Percentiles rank a stretch among this genome's conserved stretches.
Conservation (phyloP, 2,888 invertebrate species). For the Andrena fulva region DNA sequence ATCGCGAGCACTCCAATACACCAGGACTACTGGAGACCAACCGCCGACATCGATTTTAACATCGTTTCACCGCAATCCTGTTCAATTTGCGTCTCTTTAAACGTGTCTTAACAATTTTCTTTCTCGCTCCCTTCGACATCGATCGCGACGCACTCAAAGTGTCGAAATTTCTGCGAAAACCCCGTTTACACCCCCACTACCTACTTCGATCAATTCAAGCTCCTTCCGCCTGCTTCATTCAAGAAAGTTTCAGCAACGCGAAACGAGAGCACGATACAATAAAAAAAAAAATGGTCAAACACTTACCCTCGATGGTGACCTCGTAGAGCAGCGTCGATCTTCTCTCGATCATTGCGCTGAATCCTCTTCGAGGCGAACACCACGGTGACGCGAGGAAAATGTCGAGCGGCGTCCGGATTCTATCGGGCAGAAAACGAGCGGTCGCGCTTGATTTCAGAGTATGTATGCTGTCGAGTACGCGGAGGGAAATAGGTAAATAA, state of each 20-base stretch:
- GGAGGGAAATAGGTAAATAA: slow-evolving; percentile 32
- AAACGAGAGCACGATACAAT: neutral
- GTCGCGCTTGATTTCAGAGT: slow-evolving; percentile 24
- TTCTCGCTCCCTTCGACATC: neutral
- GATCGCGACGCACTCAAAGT: neutral
- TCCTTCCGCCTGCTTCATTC: neutral
- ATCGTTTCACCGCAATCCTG: slow-evolving; percentile 7
- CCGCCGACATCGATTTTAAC: slow-evolving; percentile 35
- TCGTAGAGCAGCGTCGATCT: neutral
- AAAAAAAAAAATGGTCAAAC: neutral
- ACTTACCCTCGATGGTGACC: slow-evolving; percentile 32
- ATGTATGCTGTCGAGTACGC: slow-evolving; percentile 13
- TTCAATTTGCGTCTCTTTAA: neutral
- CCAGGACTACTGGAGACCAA: neutral
- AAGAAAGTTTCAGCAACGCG: neutral
- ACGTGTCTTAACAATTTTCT: neutral
- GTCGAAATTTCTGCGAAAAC: neutral
- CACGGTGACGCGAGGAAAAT: slow-evolving; percentile 1
- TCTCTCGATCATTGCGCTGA: neutral
- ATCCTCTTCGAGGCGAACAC: neutral
- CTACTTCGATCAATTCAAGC: neutral
- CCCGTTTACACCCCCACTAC: no score
- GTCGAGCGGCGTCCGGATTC: neutral
- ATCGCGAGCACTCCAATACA: slow-evolving; percentile 46
- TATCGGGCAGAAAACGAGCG: neutral